Evolutionary conservation across 1,140 invertebrate genomes (phyloP).

Genomic region (Drosophila ironensis): DNA sequence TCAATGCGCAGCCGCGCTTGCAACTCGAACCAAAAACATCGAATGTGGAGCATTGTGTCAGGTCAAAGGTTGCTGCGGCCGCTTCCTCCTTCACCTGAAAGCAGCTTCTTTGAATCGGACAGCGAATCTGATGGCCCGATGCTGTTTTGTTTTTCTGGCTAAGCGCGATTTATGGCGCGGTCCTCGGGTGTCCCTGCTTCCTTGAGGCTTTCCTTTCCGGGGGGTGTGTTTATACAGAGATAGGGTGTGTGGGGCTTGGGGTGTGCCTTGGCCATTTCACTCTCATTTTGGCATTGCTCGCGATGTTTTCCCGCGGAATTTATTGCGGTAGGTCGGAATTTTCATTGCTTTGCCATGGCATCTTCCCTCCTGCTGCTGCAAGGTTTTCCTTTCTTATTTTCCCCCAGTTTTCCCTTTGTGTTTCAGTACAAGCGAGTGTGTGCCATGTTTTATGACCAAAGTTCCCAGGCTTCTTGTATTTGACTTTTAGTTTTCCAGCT

Average conservation of each 20-base stretch:
- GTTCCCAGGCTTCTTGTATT: conserved; percentile 38
- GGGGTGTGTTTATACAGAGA: conserved; percentile 16
- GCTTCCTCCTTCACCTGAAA: conserved; percentile 33
- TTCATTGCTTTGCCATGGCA: conserved; percentile 55
- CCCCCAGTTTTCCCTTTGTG: conserved; percentile 1
- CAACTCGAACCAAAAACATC: conserved; percentile 60
- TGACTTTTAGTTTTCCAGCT: conserved; percentile 31
- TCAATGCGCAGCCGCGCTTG: conserved; percentile 40
- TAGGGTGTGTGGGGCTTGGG: neutral
- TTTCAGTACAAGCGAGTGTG: neutral
- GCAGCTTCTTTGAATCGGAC: neutral
- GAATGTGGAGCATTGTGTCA: conserved; percentile 80
- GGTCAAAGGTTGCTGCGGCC: conserved; percentile 68
- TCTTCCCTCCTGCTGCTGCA: neutral
- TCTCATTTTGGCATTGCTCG: conserved; percentile 58
- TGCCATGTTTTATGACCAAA: conserved; percentile 44
- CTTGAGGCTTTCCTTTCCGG: conserved; percentile 43
- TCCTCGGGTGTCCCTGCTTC: conserved; percentile 23
- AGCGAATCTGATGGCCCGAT: conserved; percentile 41
- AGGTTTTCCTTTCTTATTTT: neutral
- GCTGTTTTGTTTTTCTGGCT: conserved; percentile 68
- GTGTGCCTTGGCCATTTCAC: conserved; percentile 48
- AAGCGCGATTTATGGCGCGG: conserved; percentile 68
- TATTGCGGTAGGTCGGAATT: conserved; percentile 80
- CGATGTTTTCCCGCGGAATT: conserved; percentile 61